Percentiles rank a stretch among this genome's conserved stretches.
Conservation (phyloP, 1,140 invertebrate genomes). For the Temnothorax longispinosus region DNA sequence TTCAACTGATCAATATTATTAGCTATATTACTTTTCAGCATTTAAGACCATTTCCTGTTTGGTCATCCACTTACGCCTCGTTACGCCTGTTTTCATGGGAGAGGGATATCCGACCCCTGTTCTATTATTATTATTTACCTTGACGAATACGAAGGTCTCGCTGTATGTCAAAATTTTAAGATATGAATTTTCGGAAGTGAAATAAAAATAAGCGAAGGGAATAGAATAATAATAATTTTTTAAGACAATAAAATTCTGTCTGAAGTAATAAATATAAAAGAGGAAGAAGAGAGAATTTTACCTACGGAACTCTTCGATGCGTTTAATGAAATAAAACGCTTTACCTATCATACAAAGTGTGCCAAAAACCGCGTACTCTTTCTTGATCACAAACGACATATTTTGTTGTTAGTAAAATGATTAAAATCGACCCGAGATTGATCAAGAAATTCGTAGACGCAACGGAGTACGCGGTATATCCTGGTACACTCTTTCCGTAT, state of each 20-base stretch:
- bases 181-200: not conserved
- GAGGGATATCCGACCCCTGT: not conserved
- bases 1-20: slow-evolving; percentile 11
- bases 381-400: not conserved
- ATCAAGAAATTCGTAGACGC: not conserved
- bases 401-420: not conserved
- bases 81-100: not conserved
- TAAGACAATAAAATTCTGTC: not conserved
- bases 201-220: not conserved
- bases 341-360: not conserved
- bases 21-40: slow-evolving; percentile 2
- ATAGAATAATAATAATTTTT: not conserved
- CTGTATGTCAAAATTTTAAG: not conserved
- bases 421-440: slow-evolving; percentile 1
- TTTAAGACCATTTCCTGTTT: slow-evolving; percentile 6
- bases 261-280: not conserved
- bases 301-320: not conserved
- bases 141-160: not conserved
- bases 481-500: not conserved
- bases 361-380: not conserved
- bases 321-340: slow-evolving; percentile 20
- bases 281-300: slow-evolving; percentile 16
- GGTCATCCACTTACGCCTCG: not conserved
- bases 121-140: not conserved
- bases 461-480: not conserved